A percentile compares a stretch with the other conserved stretches of the same genome.
phyloP scores from a whole-genome alignment of 2,113 vertebrate species.

The Phoenicopterus ruber region DNA sequence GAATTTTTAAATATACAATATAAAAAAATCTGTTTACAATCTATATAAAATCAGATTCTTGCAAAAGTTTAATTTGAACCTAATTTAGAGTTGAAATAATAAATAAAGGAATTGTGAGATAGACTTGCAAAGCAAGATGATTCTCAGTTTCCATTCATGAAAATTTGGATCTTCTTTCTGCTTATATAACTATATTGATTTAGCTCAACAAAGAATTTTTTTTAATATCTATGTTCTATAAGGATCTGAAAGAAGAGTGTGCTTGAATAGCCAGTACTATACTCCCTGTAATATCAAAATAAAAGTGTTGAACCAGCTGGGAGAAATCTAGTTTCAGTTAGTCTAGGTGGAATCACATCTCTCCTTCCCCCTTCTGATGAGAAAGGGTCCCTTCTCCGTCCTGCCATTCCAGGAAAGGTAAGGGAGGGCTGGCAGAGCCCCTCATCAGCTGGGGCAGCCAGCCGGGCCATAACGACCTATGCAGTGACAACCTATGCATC shows the following conservation, averaged over 20 bases:
- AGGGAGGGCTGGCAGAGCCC: background rate
- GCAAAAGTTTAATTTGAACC: slow-evolving; percentile 1
- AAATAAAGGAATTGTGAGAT: background rate
- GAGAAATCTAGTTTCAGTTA: background rate
- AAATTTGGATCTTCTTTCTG: background rate
- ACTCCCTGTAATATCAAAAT: background rate
- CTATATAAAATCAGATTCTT: background rate
- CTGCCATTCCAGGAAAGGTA: accelerated
- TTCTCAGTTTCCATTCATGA: background rate
- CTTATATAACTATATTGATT: slow-evolving; percentile 1
- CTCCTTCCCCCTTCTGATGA: background rate
- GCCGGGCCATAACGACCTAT: accelerated
- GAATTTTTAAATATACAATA: background rate
- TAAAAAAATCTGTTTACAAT: background rate
- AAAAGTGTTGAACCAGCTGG: background rate
- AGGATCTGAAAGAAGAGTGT: background rate
- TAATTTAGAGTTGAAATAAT: slow-evolving; percentile 17
- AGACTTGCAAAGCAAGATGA: background rate
- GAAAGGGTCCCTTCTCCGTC: background rate
- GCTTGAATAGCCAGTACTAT: background rate
- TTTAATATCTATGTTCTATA: background rate
- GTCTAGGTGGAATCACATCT: background rate
- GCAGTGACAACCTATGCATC: background rate
- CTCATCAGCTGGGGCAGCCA: background rate
- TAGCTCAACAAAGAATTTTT: background rate